Conservation (phyloP, 2,113 vertebrate genomes). For the Nerophis lumbriciformis region DNA sequence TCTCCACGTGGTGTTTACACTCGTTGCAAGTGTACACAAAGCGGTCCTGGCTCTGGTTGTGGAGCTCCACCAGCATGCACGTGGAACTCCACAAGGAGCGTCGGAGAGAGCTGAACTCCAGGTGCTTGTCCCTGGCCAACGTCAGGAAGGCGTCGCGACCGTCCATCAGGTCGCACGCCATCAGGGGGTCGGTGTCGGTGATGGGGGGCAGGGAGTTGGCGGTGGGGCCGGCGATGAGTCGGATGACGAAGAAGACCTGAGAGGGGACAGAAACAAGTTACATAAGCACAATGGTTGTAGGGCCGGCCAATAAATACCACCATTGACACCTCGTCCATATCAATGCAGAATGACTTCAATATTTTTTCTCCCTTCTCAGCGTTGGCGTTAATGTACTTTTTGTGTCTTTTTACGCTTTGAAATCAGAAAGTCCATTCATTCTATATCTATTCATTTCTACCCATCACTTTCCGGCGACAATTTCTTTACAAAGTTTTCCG, state of each 20-base stretch:
- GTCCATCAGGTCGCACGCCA: constrained; percentile 96
- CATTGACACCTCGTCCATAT: no score
- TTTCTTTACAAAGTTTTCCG: no score
- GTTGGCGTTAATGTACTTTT: no score
- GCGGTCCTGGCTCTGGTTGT: constrained; percentile 96
- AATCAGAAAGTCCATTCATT: no score
- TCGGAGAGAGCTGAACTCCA: constrained; percentile 93
- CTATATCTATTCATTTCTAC: no score
- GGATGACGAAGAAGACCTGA: constrained; percentile 97
- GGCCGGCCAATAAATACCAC: no score
- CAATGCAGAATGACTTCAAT: no score
- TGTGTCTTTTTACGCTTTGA: no score
- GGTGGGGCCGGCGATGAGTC: constrained; percentile 87
- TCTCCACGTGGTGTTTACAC: constrained; percentile 97
- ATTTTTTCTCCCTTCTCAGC: no score
- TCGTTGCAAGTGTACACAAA: constrained; percentile 98
- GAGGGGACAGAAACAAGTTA: neutral
- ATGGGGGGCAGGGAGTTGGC: constrained; percentile 94
- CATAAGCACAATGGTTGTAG: neutral
- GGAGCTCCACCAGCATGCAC: constrained; percentile 97
- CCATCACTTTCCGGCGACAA: no score
- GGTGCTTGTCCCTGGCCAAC: constrained; percentile 91
- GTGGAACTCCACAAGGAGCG: constrained; percentile 95
- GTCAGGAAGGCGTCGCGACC: constrained; percentile 98
- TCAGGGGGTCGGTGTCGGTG: constrained; percentile 84